Evolutionary conservation across 53 echinoderm and acorn worm species (phyloP), one percentile per base, ranked within the genome.

Genomic region (Paracentrotus lividus): DNA sequence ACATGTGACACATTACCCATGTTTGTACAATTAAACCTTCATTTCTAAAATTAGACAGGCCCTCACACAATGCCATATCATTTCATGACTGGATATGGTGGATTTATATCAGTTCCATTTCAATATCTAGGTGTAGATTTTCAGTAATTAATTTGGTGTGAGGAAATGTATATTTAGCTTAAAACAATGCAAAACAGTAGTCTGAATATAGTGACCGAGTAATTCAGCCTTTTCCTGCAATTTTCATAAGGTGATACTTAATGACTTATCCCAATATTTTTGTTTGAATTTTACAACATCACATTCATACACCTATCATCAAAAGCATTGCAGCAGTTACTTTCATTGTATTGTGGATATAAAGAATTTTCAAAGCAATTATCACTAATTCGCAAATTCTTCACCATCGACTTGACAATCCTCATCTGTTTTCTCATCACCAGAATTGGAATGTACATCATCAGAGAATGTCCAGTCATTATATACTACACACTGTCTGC

Each of bases 1-100:
- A 49, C 81, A 47, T 49, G 47, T 45, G 81, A 2, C 10, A 81
- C 10, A 81, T n/a, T 21, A 20, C 20, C 38, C 14, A 76, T 42
- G 76, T 13, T 76, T 76, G 76, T 10, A 81, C 47, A 81, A 81
- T 81, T 47, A 81, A 40, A 49, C 77, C 15, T 77, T 42, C 42
- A 44, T 77, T 77, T 43, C 43, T 24, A 77, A 77, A 42, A 81
- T 26, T 20, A 81, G 81, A n/a, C 45, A n/a, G 44, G 47, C 47
- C 13, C 47, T 27, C 24, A 78, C 24, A 77, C 20, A 14, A 67
- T 2, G 51, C 24, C 4, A 0, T 59, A 24, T 59, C 24, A 6
- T 24, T n/a, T 0, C 21, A 59, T 18, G n/a, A 59, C 21, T 18
- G 59, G 59, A 20, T 59, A 5, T 64, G 29, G 31, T 64, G 29